Conservation (phyloP, 2,888 invertebrate genomes). For the Dasypolia templi region DNA sequence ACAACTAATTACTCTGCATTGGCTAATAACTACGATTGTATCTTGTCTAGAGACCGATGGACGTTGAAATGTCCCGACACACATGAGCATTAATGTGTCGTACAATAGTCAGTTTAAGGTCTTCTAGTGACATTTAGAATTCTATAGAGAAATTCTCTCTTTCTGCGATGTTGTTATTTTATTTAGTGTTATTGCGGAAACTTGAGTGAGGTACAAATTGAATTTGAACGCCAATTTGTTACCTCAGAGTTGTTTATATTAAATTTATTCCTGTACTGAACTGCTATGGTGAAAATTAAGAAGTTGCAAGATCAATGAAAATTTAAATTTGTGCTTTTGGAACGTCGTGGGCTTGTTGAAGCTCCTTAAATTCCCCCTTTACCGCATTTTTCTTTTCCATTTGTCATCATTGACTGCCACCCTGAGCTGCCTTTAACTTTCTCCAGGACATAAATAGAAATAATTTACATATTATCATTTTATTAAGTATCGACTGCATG, state of each 20-base stretch:
- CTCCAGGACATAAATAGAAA: background rate
- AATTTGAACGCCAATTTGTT: background rate
- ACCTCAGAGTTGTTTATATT: background rate
- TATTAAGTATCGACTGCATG: background rate
- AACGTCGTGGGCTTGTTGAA: background rate
- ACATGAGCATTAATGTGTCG: constrained; percentile 15
- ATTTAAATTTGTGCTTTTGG: background rate
- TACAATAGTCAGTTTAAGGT: constrained; percentile 1
- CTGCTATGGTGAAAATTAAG: background rate
- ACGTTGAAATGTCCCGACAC: constrained; percentile 37
- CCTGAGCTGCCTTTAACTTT: background rate
- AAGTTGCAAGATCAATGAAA: background rate
- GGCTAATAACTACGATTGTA: constrained; percentile 34
- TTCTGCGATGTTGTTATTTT: background rate
- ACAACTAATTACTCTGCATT: constrained; percentile 30
- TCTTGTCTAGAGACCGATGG: constrained; percentile 18
- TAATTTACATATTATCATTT: background rate
- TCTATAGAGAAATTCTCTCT: constrained; percentile 13
- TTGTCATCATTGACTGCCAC: no score
- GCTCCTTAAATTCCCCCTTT: background rate
- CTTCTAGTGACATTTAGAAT: constrained; percentile 30
- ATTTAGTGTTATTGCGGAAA: background rate
- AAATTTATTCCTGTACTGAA: background rate
- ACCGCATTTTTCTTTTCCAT: background rate
- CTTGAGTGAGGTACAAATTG: background rate